Evolutionary conservation across 2,113 vertebrate genomes (phyloP), one percentile per base, ranked within the genome.

Genomic region (Osmerus eperlanus): DNA sequence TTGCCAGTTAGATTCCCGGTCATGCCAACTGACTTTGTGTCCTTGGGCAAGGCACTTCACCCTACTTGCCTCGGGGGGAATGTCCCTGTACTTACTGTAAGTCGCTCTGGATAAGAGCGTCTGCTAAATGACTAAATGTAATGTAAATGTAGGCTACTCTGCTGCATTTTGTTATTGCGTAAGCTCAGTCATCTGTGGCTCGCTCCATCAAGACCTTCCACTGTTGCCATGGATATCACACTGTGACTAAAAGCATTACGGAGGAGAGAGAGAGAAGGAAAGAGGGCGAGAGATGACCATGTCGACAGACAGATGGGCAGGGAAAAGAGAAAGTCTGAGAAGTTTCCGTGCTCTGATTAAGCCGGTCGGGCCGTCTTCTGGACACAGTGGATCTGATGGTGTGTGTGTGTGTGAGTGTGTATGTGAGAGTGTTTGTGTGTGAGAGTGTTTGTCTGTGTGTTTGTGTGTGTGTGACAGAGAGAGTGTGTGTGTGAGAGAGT

Each of bases 161-260:
- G 29, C 32, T 65, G 67, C 28, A 65, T 70, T 63, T 76, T 14
- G 18, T 64, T 70, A 70, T 65, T 70, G 64, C 23, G 21, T 18
- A 41, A 25, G 61, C 25, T 63, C 28, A 63, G 61, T 63, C 61
- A 63, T 28, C 23, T 63, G 61, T 32, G 28, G 61, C 61, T 63
- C 25, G 19, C 56, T 70, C 32, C 32, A 47, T 65, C 60, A 65
- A 28, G 41, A 65, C 36, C 47, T 53, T 52, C n/a, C 62, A 51
- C 56, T 70, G 64, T 70, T 75, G 61, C 52, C 28, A 60, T 56
- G 32, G 74, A 58, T 68, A 14, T 63, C 53, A 62, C 32, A 29
- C 14, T 28, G 61, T 63, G 58, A 19, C 52, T 68, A 41, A 67
- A 13, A 62, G 68, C 29, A 41, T 63, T 55, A 59, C 12, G 21